phyloP scores from a whole-genome alignment of 2,113 vertebrate species.

The Pachypanchax playfairii region DNA sequence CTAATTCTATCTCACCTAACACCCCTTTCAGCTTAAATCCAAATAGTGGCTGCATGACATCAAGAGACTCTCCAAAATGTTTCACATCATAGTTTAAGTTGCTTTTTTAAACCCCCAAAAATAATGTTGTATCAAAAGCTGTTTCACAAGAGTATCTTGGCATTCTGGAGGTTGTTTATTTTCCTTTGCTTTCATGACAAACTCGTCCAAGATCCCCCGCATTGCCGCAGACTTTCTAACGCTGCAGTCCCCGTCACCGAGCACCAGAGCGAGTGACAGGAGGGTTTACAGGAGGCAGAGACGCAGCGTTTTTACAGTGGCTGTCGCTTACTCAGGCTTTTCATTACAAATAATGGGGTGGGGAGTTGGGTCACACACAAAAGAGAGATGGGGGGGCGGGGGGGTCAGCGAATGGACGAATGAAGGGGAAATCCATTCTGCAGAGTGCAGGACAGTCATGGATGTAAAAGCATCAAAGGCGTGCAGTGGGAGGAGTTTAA shows the following conservation, averaged over 20 bases:
- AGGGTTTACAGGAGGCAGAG: constrained; percentile 20
- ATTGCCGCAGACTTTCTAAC: constrained; percentile 70
- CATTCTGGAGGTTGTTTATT: constrained; percentile 12
- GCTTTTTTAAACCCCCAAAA: no score
- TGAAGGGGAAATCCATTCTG: constrained; percentile 30
- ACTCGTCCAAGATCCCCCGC: constrained; percentile 61
- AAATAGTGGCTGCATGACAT: no score
- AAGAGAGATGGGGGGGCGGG: constrained; percentile 7
- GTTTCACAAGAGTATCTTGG: constrained; percentile 25
- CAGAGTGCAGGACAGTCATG: constrained; percentile 29
- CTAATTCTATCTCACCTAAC: background rate
- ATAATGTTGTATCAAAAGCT: background rate
- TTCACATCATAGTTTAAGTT: background rate
- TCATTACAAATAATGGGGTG: constrained; percentile 58
- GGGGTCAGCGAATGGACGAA: constrained; percentile 21
- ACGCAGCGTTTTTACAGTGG: constrained; percentile 50
- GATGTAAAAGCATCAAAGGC: constrained; percentile 38
- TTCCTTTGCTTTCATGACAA: constrained; percentile 46
- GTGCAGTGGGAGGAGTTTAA: constrained; percentile 11
- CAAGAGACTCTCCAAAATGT: background rate
- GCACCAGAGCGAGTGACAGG: constrained; percentile 18
- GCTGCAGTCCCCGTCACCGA: constrained; percentile 57
- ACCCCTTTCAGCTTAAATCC: no score
- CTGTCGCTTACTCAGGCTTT: constrained; percentile 50
- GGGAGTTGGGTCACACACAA: constrained; percentile 19